Evolutionary conservation across 2,888 invertebrate species (phyloP).

Genomic region (Erebia aethiops): DNA sequence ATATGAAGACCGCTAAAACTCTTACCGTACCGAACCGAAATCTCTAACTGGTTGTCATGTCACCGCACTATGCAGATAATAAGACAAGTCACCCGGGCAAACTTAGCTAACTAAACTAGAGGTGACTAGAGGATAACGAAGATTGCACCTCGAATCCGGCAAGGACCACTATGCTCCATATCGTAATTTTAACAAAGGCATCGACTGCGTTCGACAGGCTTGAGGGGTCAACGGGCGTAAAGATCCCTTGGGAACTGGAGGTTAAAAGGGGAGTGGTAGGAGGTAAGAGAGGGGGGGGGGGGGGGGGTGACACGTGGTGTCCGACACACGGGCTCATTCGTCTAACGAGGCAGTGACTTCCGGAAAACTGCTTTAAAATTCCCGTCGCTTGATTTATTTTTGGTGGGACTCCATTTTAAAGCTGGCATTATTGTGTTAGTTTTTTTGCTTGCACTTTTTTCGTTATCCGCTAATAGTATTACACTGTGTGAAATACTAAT

Average conservation of each 20-base stretch:
- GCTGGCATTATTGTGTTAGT: constrained; percentile 1
- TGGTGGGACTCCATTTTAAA: constrained; percentile 20
- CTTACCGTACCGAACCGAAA: too few relatives aligned
- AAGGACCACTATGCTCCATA: constrained; percentile 50
- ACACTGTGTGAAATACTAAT: too few relatives aligned
- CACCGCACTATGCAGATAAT: neutral
- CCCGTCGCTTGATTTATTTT: constrained; percentile 44
- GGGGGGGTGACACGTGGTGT: constrained; percentile 55
- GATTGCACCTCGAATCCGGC: constrained; percentile 47
- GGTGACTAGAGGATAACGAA: constrained; percentile 45
- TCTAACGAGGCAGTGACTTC: constrained; percentile 63
- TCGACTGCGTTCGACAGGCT: constrained; percentile 73
- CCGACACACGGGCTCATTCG: constrained; percentile 65
- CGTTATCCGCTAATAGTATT: neutral
- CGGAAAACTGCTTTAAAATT: constrained; percentile 56
- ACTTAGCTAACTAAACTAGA: neutral
- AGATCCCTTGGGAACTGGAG: constrained; percentile 47
- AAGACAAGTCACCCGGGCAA: neutral
- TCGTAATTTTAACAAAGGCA: constrained; percentile 70
- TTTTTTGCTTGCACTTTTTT: constrained; percentile 27
- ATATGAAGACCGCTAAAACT: too few relatives aligned
- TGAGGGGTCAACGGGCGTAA: constrained; percentile 53
- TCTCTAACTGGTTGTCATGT: neutral
- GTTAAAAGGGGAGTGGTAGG: constrained; percentile 36
- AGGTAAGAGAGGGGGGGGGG: constrained; percentile 42